Percentiles rank a stretch among this genome's conserved stretches.
phyloP scores from a whole-genome alignment of 2,888 invertebrate species.

The Noctua comes region DNA sequence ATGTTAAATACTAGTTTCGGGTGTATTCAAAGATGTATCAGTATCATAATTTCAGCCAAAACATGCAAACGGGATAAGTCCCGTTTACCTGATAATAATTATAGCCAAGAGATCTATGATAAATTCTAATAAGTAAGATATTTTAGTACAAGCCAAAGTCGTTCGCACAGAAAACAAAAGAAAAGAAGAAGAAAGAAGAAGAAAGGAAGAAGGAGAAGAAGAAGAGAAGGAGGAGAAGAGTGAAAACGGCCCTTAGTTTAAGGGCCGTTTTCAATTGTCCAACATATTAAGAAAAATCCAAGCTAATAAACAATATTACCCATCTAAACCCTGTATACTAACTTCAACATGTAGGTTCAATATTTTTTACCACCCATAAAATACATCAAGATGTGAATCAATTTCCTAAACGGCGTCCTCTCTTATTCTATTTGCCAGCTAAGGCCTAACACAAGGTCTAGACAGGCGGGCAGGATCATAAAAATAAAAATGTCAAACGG shows the following conservation, averaged over 20 bases:
- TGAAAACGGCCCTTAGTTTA: too few relatives aligned
- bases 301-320: not conserved
- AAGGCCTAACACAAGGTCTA: conserved; percentile 51
- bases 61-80: not conserved
- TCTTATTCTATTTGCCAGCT: conserved; percentile 43
- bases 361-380: conserved; percentile 23
- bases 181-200: too few relatives aligned
- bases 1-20: conserved; percentile 10
- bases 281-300: not conserved
- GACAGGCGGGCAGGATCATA: conserved; percentile 34
- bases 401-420: conserved; percentile 43
- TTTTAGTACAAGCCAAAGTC: not conserved
- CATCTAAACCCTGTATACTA: not conserved
- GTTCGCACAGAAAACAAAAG: not conserved
- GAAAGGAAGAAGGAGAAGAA: too few relatives aligned
- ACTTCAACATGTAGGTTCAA: not conserved
- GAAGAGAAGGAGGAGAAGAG: too few relatives aligned
- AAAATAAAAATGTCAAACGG: conserved; percentile 51
- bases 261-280: not conserved
- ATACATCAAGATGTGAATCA: conserved; percentile 37
- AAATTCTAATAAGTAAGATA: not conserved
- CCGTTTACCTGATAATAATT: not conserved
- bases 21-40: not conserved
- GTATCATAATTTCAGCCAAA: not conserved
- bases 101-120: not conserved